Conservation (phyloP, 2,888 invertebrate species). For the Helleia helle region DNA sequence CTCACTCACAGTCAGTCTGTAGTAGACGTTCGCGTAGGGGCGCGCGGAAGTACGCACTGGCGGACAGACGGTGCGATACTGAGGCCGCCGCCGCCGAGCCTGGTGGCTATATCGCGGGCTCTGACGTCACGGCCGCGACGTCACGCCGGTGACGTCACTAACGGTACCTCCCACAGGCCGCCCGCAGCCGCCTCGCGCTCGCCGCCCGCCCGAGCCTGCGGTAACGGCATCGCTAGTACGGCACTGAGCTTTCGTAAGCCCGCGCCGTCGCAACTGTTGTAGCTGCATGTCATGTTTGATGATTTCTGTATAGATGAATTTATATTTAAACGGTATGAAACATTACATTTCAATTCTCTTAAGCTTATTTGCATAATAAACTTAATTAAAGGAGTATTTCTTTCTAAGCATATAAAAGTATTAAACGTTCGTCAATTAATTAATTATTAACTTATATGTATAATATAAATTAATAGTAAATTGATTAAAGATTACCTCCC, state of each 20-base stretch:
- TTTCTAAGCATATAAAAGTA: too few species aligned
- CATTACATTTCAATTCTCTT: too few species aligned
- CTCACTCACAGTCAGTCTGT: slow-evolving; percentile 57
- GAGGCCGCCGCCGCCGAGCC: slow-evolving; percentile 71
- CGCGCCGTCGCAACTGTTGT: slow-evolving; percentile 33
- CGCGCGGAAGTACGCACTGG: slow-evolving; percentile 54
- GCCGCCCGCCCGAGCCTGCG: slow-evolving; percentile 71
- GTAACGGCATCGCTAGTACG: slow-evolving; percentile 71
- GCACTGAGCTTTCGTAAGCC: slow-evolving; percentile 57
- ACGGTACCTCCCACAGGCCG: slow-evolving; percentile 73
- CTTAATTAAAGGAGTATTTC: too few species aligned
- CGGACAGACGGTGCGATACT: slow-evolving; percentile 72
- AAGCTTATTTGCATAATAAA: too few species aligned
- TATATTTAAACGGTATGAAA: too few species aligned
- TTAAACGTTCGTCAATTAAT: too few species aligned
- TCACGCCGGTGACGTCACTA: slow-evolving; percentile 66
- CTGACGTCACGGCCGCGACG: slow-evolving; percentile 68
- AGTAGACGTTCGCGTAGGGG: slow-evolving; percentile 46
- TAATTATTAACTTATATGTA: too few species aligned
- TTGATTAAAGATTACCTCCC: too few species aligned
- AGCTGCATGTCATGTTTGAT: slow-evolving; percentile 17
- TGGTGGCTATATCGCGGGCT: slow-evolving; percentile 69
- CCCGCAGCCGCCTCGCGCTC: slow-evolving; percentile 52
- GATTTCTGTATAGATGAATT: too few species aligned
- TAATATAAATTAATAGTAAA: too few species aligned